Percentiles rank a stretch among this genome's conserved stretches.
Conservation (phyloP, 1,140 invertebrate species). For the Bombus confusus region DNA sequence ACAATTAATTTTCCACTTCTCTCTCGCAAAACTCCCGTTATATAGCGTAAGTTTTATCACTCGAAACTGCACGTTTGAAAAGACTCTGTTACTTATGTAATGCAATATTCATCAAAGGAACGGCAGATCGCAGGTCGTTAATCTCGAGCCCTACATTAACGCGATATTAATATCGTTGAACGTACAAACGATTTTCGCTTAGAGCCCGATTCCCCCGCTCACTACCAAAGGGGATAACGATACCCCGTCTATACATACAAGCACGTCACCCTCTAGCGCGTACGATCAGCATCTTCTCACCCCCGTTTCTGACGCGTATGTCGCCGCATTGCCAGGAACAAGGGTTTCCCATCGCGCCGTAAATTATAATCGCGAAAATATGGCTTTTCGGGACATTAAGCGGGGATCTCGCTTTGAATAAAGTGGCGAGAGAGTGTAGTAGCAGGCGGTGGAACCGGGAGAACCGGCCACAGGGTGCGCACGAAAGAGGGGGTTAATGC, state of each 20-base stretch:
- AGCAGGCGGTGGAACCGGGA: neutral
- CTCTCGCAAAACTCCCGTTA: too few relatives aligned
- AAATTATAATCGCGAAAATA: constrained; percentile 78
- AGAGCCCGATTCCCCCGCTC: neutral
- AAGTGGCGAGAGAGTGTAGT: constrained; percentile 56
- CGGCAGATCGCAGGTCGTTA: neutral
- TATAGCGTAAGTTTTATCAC: too few relatives aligned
- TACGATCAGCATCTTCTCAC: neutral
- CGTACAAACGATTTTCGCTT: neutral
- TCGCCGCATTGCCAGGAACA: neutral
- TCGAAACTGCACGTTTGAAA: too few relatives aligned
- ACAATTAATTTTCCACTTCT: too few relatives aligned
- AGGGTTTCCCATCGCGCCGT: constrained; percentile 32
- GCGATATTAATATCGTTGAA: neutral
- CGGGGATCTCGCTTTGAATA: constrained; percentile 69
- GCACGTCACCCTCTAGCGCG: neutral
- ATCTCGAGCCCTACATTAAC: neutral
- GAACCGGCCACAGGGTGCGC: neutral
- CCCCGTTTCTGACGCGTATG: neutral
- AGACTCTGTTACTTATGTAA: neutral
- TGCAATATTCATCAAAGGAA: neutral
- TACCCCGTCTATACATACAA: neutral
- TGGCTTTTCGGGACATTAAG: constrained; percentile 76
- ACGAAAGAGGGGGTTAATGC: constrained; percentile 60
- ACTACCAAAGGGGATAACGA: neutral